phyloP scores from a whole-genome alignment of 2,888 invertebrate species.

The Dendrolimus pini region DNA sequence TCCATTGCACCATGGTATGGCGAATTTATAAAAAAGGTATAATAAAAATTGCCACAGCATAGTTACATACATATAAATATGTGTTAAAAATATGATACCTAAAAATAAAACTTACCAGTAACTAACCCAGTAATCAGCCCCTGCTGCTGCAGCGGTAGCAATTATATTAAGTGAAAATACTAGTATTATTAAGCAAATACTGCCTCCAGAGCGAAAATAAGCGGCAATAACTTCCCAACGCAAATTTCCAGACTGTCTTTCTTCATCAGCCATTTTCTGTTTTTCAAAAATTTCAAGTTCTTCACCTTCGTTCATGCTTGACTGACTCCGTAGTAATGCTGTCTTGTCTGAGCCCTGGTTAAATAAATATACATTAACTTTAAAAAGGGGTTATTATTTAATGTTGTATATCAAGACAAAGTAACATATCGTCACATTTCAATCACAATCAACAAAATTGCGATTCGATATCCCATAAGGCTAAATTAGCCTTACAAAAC shows the following conservation, averaged over 20 bases:
- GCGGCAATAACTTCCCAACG: slow-evolving; percentile 52
- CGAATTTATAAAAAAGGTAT: no score
- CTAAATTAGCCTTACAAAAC: no score
- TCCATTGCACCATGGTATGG: no score
- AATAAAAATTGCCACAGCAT: no score
- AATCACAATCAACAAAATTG: no score
- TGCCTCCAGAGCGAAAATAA: slow-evolving; percentile 57
- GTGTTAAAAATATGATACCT: no score
- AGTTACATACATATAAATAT: no score
- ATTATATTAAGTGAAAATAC: slow-evolving; percentile 46
- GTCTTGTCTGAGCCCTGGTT: slow-evolving; percentile 14
- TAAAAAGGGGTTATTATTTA: no score
- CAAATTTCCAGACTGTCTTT: slow-evolving; percentile 54
- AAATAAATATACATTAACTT: no score
- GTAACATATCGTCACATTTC: no score
- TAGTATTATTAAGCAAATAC: slow-evolving; percentile 39
- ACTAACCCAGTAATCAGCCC: slow-evolving; percentile 83
- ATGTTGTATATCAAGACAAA: no score
- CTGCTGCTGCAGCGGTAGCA: slow-evolving; percentile 78
- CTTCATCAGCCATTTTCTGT: slow-evolving; percentile 55
- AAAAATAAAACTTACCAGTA: slow-evolving; percentile 70
- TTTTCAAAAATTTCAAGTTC: slow-evolving; percentile 48
- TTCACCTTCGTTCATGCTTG: slow-evolving; percentile 36
- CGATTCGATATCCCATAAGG: no score
- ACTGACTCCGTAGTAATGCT: slow-evolving; percentile 18